Conservation (phyloP, 2,797 vertebrate species). For the Eulemur albifrons region DNA sequence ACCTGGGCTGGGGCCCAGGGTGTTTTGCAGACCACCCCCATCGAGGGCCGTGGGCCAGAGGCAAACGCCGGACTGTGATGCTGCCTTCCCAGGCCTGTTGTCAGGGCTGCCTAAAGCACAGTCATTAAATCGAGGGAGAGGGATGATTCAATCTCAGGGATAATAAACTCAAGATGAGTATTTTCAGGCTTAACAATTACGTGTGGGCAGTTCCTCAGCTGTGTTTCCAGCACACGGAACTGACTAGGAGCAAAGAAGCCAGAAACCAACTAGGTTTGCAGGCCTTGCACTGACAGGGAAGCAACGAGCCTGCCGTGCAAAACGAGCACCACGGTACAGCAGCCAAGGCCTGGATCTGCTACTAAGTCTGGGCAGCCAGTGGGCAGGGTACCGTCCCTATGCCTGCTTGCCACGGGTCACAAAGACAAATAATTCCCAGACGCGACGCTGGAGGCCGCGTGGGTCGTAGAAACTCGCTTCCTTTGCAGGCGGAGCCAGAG, state of each 20-base stretch:
- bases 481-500: not conserved
- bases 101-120: not conserved
- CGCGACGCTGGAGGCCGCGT: fast-evolving
- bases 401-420: not conserved
- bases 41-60: not conserved
- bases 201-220: not conserved
- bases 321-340: not conserved
- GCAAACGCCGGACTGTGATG: not conserved
- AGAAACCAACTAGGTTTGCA: not conserved
- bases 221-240: not conserved
- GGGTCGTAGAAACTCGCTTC: not conserved
- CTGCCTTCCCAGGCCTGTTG: too few species aligned
- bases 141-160: not conserved
- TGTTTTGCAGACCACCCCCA: not conserved
- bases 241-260: not conserved
- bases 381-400: not conserved
- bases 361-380: not conserved
- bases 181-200: not conserved
- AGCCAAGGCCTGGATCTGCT: not conserved
- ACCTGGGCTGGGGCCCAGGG: not conserved
- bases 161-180: not conserved
- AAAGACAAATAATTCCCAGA: not conserved
- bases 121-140: not conserved
- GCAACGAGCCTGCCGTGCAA: fast-evolving
- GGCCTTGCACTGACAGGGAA: not conserved